A percentile compares a stretch with the other conserved stretches of the same genome.
These are phyloP conservation scores for Acrocephalus arundinaceus DNA, from an alignment of 2,113 vertebrate species.

Conservation along the genomic window DNA sequence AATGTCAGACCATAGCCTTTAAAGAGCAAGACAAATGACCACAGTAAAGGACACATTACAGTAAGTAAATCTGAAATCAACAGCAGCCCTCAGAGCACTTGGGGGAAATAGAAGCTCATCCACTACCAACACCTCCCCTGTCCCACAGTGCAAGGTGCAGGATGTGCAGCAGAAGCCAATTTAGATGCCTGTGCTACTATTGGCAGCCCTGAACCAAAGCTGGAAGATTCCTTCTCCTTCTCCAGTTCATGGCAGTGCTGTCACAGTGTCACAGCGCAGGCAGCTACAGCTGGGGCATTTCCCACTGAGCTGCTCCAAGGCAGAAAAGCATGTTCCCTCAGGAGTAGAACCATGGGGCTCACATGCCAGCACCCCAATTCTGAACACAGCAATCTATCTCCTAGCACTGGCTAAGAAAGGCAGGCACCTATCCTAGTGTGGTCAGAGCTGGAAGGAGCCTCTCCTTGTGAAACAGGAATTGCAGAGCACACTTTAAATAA, in stretches of 20 bases:
- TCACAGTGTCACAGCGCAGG: neutral
- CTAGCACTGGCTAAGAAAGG: neutral
- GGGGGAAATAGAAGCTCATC: neutral
- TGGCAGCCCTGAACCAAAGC: neutral
- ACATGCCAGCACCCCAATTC: neutral
- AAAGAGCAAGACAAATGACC: slow-evolving; percentile 55
- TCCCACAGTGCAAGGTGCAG: accelerated
- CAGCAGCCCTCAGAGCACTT: neutral
- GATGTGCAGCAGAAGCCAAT: neutral
- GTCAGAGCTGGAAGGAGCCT: neutral
- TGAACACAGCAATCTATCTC: neutral
- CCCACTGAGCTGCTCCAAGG: neutral
- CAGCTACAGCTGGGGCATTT: neutral
- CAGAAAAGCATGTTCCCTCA: neutral
- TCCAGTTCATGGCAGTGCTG: neutral
- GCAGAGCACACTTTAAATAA: neutral
- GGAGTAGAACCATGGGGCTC: neutral
- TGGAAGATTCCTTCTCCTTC: slow-evolving; percentile 22
- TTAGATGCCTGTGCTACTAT: neutral
- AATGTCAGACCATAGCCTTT: slow-evolving; percentile 71
- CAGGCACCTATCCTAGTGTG: accelerated
- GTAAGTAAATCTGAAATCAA: slow-evolving; percentile 56
- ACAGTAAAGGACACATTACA: slow-evolving; percentile 45
- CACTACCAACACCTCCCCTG: accelerated
- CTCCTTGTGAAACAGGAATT: neutral